Evolutionary conservation across 2,888 invertebrate species (phyloP).

Genomic region (Heliconius ethilla): DNA sequence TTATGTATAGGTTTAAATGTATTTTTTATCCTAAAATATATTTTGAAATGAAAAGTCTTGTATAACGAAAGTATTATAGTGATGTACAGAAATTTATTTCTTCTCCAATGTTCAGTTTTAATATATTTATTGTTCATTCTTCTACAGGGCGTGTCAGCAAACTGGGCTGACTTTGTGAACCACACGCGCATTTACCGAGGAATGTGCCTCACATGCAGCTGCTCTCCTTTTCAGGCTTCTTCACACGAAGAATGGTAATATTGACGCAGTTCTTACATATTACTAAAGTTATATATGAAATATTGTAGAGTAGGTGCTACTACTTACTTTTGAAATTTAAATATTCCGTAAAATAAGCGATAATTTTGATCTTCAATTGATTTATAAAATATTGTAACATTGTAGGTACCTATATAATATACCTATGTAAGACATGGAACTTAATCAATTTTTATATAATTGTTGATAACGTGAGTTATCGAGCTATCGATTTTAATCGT

Average conservation of each 20-base stretch:
- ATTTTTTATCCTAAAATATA: neutral
- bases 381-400: no score
- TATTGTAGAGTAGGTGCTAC: no score
- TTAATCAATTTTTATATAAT: no score
- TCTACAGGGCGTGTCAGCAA: constrained; percentile 64
- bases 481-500: no score
- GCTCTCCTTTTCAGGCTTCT: constrained; percentile 43
- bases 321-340: no score
- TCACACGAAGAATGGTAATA: constrained; percentile 44
- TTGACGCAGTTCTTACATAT: neutral
- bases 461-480: no score
- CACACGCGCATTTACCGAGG: constrained; percentile 68
- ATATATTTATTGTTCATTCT: neutral
- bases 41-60: neutral
- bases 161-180: constrained; percentile 74
- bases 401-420: no score
- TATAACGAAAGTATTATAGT: neutral
- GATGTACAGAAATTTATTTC: no score
- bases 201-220: constrained; percentile 62
- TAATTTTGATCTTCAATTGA: no score
- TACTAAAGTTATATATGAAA: neutral
- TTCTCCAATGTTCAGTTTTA: neutral
- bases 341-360: no score
- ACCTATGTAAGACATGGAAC: no score
- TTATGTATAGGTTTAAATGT: no score